Percentiles rank a stretch among this genome's conserved stretches.
These are phyloP conservation scores for Drosophila repleta DNA, from an alignment of 1,140 invertebrate species.

Conservation along the genomic window DNA sequence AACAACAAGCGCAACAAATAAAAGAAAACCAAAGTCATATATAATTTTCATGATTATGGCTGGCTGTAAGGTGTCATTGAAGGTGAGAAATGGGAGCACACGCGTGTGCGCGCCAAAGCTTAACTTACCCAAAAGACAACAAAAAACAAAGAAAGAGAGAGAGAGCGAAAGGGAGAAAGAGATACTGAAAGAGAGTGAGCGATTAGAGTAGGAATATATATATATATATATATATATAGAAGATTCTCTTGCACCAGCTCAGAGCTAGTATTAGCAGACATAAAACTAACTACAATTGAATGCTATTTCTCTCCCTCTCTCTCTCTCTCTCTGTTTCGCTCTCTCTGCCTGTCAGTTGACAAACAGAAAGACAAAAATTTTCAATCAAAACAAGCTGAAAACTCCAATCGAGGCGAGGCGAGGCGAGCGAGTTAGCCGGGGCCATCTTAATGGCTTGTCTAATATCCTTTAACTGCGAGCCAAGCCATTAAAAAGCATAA, in stretches of 20 bases:
- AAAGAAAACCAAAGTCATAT: conserved; percentile 46
- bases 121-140: neutral
- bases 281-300: neutral
- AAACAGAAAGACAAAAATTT: conserved; percentile 17
- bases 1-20: conserved; percentile 38
- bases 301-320: neutral
- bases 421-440: conserved; percentile 24
- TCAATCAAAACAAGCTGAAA: conserved; percentile 35
- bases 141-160: neutral
- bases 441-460: conserved; percentile 74
- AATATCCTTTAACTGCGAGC: conserved; percentile 79
- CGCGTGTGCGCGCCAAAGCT: conserved; percentile 45
- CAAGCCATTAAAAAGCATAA: conserved; percentile 80
- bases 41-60: conserved; percentile 68
- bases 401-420: neutral
- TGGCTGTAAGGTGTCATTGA: conserved; percentile 72
- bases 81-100: conserved; percentile 80
- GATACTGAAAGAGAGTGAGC: too few relatives aligned
- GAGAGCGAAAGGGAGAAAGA: neutral
- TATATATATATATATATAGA: too few relatives aligned
- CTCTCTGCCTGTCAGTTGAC: neutral
- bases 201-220: too few relatives aligned
- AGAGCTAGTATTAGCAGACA: neutral
- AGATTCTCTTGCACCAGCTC: too few relatives aligned
- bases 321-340: neutral